phyloP scores from a whole-genome alignment of 2,888 invertebrate genomes.

The Chrysolina americana region DNA sequence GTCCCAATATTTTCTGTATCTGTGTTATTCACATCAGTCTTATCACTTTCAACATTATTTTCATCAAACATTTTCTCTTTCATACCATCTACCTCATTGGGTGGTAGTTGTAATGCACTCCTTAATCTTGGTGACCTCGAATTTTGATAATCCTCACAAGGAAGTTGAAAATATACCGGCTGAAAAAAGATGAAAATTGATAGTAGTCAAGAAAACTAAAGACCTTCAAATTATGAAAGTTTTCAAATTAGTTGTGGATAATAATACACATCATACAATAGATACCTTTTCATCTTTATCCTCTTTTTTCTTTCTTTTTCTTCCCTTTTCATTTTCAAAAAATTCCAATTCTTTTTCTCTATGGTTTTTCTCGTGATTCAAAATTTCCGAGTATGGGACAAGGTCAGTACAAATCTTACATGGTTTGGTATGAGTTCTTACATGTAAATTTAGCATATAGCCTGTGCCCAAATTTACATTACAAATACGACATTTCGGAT shows the following conservation, averaged over 20 bases:
- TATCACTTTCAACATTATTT: neutral
- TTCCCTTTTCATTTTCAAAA: neutral
- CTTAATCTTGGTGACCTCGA: neutral
- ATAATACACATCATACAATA: neutral
- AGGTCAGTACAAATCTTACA: slow-evolving; percentile 41
- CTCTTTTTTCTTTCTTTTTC: slow-evolving; percentile 1
- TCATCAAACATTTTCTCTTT: neutral
- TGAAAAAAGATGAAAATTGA: neutral
- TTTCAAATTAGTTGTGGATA: neutral
- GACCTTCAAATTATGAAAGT: neutral
- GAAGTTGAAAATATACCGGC: neutral
- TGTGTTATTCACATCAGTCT: neutral
- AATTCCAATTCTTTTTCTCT: slow-evolving; percentile 1
- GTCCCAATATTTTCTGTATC: neutral
- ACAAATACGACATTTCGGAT: slow-evolving; percentile 44
- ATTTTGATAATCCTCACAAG: neutral
- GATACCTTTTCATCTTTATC: slow-evolving; percentile 6
- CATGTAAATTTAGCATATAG: slow-evolving; percentile 53
- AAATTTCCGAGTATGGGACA: slow-evolving; percentile 37
- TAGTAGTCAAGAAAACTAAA: no score
- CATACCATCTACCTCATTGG: neutral
- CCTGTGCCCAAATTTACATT: slow-evolving; percentile 46
- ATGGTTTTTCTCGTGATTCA: slow-evolving; percentile 36
- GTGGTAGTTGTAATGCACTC: neutral
- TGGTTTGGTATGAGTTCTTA: slow-evolving; percentile 36